Conservation (phyloP, 2,888 invertebrate genomes). For the Amphipoea oculea region DNA sequence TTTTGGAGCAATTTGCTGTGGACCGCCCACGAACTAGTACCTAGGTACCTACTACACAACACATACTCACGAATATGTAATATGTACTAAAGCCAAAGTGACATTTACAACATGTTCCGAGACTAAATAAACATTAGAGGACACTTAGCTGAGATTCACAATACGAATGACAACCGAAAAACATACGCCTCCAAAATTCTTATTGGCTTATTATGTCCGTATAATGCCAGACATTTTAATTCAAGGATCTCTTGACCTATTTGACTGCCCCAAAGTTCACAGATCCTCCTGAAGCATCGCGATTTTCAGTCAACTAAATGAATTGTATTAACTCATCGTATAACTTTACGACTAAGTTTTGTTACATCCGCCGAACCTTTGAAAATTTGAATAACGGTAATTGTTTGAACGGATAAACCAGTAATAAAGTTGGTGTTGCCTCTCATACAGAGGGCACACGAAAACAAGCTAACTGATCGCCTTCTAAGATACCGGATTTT, state of each 20-base stretch:
- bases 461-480: conserved; percentile 78
- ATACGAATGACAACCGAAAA: conserved; percentile 32
- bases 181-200: conserved; percentile 44
- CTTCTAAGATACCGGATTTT: conserved; percentile 82
- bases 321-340: neutral
- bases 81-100: conserved; percentile 30
- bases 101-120: conserved; percentile 47
- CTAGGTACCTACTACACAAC: conserved; percentile 55
- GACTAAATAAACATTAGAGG: conserved; percentile 48
- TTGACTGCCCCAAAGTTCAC: conserved; percentile 51
- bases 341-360: conserved; percentile 4
- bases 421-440: conserved; percentile 76
- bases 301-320: conserved; percentile 9
- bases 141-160: conserved; percentile 20
- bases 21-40: conserved; percentile 77
- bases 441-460: conserved; percentile 67
- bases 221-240: conserved; percentile 63
- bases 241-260: conserved; percentile 69
- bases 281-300: conserved; percentile 24
- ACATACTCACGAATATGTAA: conserved; percentile 46
- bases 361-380: conserved; percentile 42
- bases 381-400: conserved; percentile 82
- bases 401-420: conserved; percentile 75
- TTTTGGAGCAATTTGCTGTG: conserved; percentile 85
- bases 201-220: conserved; percentile 50